Base-by-base conservation (phyloP, 2,113 vertebrate genomes). In the Collichthys lucidus region DNA sequence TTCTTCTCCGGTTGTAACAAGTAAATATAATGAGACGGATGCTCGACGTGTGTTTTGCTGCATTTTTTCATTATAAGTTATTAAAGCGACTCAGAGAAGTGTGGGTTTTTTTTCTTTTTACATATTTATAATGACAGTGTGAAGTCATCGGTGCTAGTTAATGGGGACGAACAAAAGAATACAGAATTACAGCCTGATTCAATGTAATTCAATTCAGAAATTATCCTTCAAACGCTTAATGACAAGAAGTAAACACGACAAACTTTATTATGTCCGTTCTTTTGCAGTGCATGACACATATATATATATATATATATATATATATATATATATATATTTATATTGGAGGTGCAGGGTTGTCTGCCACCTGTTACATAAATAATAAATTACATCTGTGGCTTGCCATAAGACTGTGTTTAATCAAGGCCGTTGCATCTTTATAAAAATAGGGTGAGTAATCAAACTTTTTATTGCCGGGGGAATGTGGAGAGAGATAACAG, bases 21-120 rank as follows among this genome's bases (percentile, higher is more conserved):
- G 31, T 29, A 10, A 52, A 71, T 50, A 77, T 50, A 79, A 80
- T 22, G 8, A 80, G 31, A 14, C 12, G 17, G 24, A 67, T 57
- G 50, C 16, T 35, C 35, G 7, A 8, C 26, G 6, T 66, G 55
- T 53, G 52, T 59, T 50, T 26, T 61, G 12, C 5, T n/a, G 31
- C 47, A 47, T 17, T 64, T 0, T 57, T 55, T 47, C 31, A 84
- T 80, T 59, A 74, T 75, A 49, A 42, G 22, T 29, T 65, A 69
- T 52, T 74, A 44, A 71, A 71, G 35, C 35, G 69, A 60, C 10
- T 47, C 12, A 69, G 42, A 66, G 0, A 56, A 17, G 19, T 14
- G 11, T 5, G 4, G n/a, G n/a, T 49, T 49, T 73, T 64, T 76
- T 73, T 26, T 26, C 2, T 26, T 49, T 42, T 29, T 6, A 15